Evolutionary conservation across 2,888 invertebrate genomes (phyloP).

Genomic region (Odontocerum albicorne): DNA sequence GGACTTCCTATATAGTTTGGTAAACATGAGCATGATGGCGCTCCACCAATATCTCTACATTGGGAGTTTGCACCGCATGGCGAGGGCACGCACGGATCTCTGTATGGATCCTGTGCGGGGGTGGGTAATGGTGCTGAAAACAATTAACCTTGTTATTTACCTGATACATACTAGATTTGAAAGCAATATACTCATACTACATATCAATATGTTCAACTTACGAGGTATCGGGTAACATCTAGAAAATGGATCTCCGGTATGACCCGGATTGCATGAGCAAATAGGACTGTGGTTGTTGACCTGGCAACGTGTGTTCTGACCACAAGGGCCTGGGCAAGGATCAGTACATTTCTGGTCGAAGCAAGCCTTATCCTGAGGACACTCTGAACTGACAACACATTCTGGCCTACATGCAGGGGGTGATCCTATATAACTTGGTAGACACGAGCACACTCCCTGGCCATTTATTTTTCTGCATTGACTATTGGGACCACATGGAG

Average conservation of each 20-base stretch:
- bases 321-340: conserved; percentile 80
- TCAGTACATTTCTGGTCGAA: conserved; percentile 75
- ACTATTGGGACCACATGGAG: conserved; percentile 80
- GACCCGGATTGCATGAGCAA: conserved; percentile 72
- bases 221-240: conserved; percentile 45
- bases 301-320: conserved; percentile 75
- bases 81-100: conserved; percentile 61
- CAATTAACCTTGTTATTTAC: conserved; percentile 22
- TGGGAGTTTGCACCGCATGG: conserved; percentile 58
- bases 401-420: conserved; percentile 82
- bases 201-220: too few relatives aligned
- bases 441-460: conserved; percentile 73
- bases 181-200: too few relatives aligned
- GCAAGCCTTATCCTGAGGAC: conserved; percentile 74
- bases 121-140: conserved; percentile 52
- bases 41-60: conserved; percentile 55
- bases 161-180: too few relatives aligned
- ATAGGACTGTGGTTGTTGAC: conserved; percentile 83
- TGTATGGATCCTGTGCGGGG: conserved; percentile 40
- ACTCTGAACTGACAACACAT: conserved; percentile 80
- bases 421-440: conserved; percentile 70
- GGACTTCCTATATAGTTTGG: conserved; percentile 70
- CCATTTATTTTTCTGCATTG: conserved; percentile 68
- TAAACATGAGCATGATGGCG: conserved; percentile 69
- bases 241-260: conserved; percentile 77